A percentile compares a stretch with the other conserved stretches of the same genome.
Evolutionary conservation across 2,113 vertebrate species (phyloP).

Genomic region (Drymodes brunneopygia): DNA sequence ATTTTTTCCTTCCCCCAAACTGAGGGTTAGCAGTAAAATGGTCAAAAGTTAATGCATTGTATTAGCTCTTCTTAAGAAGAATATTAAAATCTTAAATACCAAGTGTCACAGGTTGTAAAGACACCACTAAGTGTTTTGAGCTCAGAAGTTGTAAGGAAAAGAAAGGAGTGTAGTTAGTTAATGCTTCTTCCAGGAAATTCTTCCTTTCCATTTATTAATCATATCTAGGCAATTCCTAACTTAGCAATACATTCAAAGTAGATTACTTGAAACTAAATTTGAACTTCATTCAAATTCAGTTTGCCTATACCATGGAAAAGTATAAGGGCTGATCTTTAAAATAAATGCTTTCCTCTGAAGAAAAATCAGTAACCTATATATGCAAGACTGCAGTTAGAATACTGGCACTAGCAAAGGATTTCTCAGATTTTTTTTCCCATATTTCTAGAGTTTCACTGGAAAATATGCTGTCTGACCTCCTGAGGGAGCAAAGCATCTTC

Average conservation of each 20-base stretch:
- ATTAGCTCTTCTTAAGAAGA: neutral
- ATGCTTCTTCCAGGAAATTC: neutral
- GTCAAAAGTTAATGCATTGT: neutral
- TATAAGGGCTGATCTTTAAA: neutral
- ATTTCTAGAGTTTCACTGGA: slow-evolving; percentile 34
- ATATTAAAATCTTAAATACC: neutral
- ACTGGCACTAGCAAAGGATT: neutral
- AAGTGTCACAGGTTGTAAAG: neutral
- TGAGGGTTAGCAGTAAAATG: neutral
- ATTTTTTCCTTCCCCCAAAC: neutral
- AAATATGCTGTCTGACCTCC: slow-evolving; percentile 63
- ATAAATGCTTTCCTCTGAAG: neutral
- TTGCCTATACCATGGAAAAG: neutral
- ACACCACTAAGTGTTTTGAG: neutral
- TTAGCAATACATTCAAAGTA: neutral
- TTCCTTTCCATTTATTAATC: neutral
- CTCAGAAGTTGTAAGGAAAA: neutral
- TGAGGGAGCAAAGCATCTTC: slow-evolving; percentile 66
- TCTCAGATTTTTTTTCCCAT: neutral
- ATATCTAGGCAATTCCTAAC: neutral
- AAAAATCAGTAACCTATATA: neutral
- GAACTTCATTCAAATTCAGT: neutral
- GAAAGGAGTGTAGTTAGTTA: neutral
- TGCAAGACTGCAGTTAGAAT: neutral
- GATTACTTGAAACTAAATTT: neutral